A percentile compares a stretch with the other conserved stretches of the same genome.
Conservation (phyloP, 2,888 invertebrate species). For the Chironomus riparius region DNA sequence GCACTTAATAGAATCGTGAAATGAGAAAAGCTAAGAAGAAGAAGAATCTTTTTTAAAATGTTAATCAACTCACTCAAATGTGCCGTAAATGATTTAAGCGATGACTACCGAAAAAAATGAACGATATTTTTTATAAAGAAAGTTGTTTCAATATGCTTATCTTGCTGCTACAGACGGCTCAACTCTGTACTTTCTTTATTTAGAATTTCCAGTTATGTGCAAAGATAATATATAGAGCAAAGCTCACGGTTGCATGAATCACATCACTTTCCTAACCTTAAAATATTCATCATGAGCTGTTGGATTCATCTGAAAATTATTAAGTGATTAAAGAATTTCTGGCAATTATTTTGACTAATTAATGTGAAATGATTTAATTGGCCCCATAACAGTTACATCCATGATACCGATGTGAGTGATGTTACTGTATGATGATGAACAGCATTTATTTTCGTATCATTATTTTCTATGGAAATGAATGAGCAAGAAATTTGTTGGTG, state of each 20-base stretch:
- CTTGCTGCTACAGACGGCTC: neutral
- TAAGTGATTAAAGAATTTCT: neutral
- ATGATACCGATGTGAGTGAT: neutral
- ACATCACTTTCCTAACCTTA: too few species aligned
- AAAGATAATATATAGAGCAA: neutral
- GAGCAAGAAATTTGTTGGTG: too few species aligned
- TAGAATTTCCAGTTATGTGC: neutral
- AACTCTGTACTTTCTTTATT: neutral
- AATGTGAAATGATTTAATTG: neutral
- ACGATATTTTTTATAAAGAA: neutral
- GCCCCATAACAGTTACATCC: neutral
- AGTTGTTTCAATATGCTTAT: neutral
- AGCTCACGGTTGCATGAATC: neutral
- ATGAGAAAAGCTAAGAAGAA: too few species aligned
- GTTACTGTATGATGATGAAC: neutral
- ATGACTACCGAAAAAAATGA: neutral
- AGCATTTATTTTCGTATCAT: too few species aligned
- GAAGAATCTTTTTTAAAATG: too few species aligned
- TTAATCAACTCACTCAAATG: too few species aligned
- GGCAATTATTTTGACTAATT: conserved; percentile 2
- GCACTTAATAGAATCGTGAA: too few species aligned
- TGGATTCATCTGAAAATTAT: neutral
- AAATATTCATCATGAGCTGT: too few species aligned
- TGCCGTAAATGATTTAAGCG: neutral
- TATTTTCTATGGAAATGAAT: too few species aligned